Evolutionary conservation across 2,797 vertebrate species (phyloP).

Genomic region (Onychomys leucogaster): DNA sequence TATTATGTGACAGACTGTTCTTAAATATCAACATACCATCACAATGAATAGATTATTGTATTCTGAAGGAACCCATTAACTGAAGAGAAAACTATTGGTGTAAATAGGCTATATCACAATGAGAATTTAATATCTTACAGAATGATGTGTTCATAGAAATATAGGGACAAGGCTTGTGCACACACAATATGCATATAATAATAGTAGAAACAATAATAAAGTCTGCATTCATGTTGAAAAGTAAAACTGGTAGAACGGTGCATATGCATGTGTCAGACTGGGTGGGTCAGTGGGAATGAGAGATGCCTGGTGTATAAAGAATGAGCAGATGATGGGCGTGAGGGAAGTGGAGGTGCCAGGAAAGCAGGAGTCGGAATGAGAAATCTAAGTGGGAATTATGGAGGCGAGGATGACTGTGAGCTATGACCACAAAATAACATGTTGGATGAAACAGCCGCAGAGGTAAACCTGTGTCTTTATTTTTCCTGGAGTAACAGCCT

Average conservation of each 20-base stretch:
- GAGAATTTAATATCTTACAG: neutral
- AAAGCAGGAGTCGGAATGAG: neutral
- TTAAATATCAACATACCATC: neutral
- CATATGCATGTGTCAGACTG: neutral
- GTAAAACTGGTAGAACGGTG: neutral
- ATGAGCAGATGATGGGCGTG: neutral
- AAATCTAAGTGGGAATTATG: neutral
- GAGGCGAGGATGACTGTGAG: neutral
- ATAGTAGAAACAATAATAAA: neutral
- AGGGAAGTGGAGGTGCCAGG: neutral
- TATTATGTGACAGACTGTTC: neutral
- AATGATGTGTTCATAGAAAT: neutral
- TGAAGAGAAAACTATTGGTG: neutral
- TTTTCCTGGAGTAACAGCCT: constrained; percentile 12
- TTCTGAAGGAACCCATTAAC: neutral
- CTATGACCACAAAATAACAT: neutral
- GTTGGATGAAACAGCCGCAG: neutral
- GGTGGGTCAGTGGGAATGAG: neutral
- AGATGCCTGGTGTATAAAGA: neutral
- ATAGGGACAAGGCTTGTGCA: neutral
- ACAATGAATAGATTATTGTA: neutral
- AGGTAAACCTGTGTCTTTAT: neutral
- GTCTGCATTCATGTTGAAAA: neutral
- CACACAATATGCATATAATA: neutral
- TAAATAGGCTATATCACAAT: neutral